Conservation (phyloP, 2,113 vertebrate species). For the Dicentrarchus labrax region DNA sequence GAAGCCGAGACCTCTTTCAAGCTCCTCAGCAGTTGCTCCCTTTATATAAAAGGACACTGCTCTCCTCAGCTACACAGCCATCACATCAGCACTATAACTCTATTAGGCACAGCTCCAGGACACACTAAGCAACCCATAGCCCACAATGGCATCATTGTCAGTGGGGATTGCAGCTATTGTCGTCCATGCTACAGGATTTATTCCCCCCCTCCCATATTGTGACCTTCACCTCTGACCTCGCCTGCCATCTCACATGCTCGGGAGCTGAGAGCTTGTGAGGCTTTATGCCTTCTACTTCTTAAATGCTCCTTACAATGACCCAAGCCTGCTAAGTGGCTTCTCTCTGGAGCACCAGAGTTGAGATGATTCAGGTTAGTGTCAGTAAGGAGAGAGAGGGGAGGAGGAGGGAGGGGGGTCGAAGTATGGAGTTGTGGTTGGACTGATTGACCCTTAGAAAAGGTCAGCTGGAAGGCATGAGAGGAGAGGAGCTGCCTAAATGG, state of each 20-base stretch:
- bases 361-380: constrained; percentile 75
- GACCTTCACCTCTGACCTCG: constrained; percentile 81
- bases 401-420: neutral
- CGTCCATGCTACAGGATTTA: constrained; percentile 79
- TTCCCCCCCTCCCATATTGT: constrained; percentile 79
- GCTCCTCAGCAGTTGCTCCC: constrained; percentile 58
- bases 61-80: constrained; percentile 69
- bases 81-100: constrained; percentile 83
- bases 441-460: constrained; percentile 79
- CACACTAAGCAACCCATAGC: constrained; percentile 75
- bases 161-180: constrained; percentile 78
- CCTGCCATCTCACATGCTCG: constrained; percentile 74
- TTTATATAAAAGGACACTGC: constrained; percentile 74
- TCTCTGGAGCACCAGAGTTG: constrained; percentile 43
- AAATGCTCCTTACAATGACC: constrained; percentile 65
- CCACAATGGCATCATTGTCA: constrained; percentile 84
- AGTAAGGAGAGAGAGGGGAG: constrained; percentile 28
- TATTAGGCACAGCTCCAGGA: constrained; percentile 84
- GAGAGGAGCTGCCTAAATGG: constrained; percentile 79
- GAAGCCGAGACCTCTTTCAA: constrained; percentile 73
- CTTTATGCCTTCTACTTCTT: constrained; percentile 67
- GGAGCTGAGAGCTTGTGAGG: constrained; percentile 56
- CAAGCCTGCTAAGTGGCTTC: constrained; percentile 73
- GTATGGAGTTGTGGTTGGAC: constrained; percentile 61
- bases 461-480: constrained; percentile 79